Base-by-base conservation (phyloP, 2,797 vertebrate genomes). In the Eulemur coronatus region DNA sequence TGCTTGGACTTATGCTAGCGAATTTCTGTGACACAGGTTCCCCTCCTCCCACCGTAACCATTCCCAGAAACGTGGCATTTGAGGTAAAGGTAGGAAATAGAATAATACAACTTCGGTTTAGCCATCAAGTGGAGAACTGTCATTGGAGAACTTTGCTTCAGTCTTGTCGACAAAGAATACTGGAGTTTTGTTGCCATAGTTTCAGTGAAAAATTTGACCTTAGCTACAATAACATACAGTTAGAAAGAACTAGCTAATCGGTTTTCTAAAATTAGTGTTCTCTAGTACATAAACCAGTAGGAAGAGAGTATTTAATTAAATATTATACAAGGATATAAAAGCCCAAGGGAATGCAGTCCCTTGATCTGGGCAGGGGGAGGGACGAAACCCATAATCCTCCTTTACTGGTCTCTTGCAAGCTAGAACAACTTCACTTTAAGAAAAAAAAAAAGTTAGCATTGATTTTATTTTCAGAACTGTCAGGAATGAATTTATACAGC, bases 201-300 rank as follows among this genome's bases (percentile, higher is more conserved):
- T 98, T 98, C 98, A 92, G 98, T 97, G 97, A 98, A 98, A 99
- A 98, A 98, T 98, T 98, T 99, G 98, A 98, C 98, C 99, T 98
- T 98, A 97, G 98, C 97, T 98, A 98, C 98, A 99, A 98, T 98
- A 98, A 98, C 98, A 98, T 96, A 98, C 95, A 4, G 98, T 98
- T 98, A 98, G 96, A 98, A 98, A 98, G 98, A 98, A 98, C 98
- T 92, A 98, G 98, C 98, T 99, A 98, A 99, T 98, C 98, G 98
- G 98, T 98, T 98, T 98, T 98, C 99, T 99, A 99, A 99, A 99
- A 99, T 99, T 98, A 98, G 98, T 98, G 97, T 98, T 98, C 98
- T 97, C 98, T 97, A 91, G 98, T 98, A 98, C 98, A 98, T 98
- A 98, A 98, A 97, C 98, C 98, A 97, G 98, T 96, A 98, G 96